Percentiles rank a stretch among this genome's conserved stretches.
phyloP scores from a whole-genome alignment of 2,888 invertebrate genomes.

The Thalpophila matura region DNA sequence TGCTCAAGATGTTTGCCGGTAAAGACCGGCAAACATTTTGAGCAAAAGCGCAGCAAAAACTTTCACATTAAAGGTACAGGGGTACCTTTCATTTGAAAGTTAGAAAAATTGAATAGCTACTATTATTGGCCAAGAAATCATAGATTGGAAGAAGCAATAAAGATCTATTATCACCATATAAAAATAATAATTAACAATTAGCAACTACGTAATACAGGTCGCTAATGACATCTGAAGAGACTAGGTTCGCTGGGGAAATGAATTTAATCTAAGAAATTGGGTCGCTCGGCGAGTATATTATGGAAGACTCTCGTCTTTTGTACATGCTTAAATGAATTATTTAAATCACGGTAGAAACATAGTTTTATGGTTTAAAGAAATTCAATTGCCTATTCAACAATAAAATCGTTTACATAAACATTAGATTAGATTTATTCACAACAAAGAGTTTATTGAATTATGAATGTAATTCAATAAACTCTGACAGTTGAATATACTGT shows the following conservation, averaged over 20 bases:
- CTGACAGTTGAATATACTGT: too few species aligned
- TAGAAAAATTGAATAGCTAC: not conserved
- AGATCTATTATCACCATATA: not conserved
- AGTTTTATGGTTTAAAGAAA: not conserved
- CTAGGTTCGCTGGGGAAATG: constrained; percentile 72
- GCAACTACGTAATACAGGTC: constrained; percentile 54
- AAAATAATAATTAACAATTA: constrained; percentile 44
- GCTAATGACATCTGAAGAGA: constrained; percentile 69
- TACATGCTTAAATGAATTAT: constrained; percentile 5
- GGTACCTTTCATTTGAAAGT: not conserved
- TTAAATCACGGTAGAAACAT: not conserved
- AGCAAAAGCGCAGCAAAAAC: too few species aligned
- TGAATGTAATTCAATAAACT: too few species aligned
- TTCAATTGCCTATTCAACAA: too few species aligned
- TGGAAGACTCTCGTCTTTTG: not conserved
- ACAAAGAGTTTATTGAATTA: too few species aligned
- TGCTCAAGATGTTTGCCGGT: too few species aligned
- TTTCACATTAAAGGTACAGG: too few species aligned
- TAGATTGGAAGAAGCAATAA: not conserved
- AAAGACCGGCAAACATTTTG: too few species aligned
- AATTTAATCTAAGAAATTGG: constrained; percentile 84
- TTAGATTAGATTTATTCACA: too few species aligned
- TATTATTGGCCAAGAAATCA: not conserved
- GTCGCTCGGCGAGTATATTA: constrained; percentile 70
- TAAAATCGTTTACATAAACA: too few species aligned